Base-by-base conservation (phyloP, 2,113 vertebrate genomes). In the Xyliphius kryptos region DNA sequence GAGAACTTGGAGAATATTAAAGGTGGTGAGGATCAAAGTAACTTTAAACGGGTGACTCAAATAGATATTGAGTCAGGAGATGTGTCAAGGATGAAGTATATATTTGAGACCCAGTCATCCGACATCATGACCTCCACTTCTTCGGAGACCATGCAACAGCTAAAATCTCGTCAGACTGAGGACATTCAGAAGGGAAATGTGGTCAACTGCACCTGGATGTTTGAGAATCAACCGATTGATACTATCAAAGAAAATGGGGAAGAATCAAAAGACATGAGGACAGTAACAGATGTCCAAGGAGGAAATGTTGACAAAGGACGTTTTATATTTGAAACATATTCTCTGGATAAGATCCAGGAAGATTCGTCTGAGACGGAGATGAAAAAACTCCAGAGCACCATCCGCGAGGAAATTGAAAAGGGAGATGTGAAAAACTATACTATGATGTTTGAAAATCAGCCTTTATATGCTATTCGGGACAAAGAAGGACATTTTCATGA, bases 381-480 rank as follows among this genome's bases (percentile, higher is more conserved):
- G 21, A 82, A 76, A 12, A 84, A 82, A 49, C 67, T 86, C 41
- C 79, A 85, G 43, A 85, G 78, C 53, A 77, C 82, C 47, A 80
- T 76, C 37, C 70, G 84, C 61, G 83, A 89, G 16, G 86, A 93
- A 49, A 77, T 77, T 22, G 85, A 88, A 46, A 91, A 80, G 22
- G 91, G 92, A 47, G 83, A 95, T 12, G 91, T 94, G 14, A 92
- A 92, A 79, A 94, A 89, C 69, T 95, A 93, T 72, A 90, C 85
- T 43, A 90, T 94, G 90, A 87, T 94, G 76, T 94, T 95, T 82
- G 93, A 96, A 83, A 89, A 86, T 8, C 89, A 92, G 68, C 92
- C 93, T 0, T 86, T 95, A 2, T 94, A 94, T 66, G 93, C 93
- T 52, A 94, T 96, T 61, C 68, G 81, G 66, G 93, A 96, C 80